These are phyloP conservation scores for Lethenteron camtschaticum DNA, from an alignment of 2,113 vertebrate genomes.

Conservation along the genomic window DNA sequence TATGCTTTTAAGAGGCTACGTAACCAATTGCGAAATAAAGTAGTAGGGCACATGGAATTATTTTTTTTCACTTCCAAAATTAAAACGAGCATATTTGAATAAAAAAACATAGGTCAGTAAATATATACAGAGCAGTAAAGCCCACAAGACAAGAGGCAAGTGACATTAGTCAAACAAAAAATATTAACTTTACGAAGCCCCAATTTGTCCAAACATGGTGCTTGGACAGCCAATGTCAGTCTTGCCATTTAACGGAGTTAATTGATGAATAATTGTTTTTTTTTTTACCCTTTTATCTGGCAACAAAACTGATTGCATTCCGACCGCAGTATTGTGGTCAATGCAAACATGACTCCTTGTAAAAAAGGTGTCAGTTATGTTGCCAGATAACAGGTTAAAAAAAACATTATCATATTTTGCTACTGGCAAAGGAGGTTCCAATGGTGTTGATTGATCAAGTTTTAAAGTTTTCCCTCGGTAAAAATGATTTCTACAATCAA, in stretches of 20 bases:
- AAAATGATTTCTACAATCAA: background rate
- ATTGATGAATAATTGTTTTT: constrained; percentile 4
- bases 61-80: background rate
- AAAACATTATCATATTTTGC: background rate
- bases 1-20: too few relatives aligned
- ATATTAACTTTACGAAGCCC: background rate
- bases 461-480: background rate
- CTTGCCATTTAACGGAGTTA: background rate
- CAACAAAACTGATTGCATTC: too few relatives aligned
- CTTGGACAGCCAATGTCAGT: constrained; percentile 1
- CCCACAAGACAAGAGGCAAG: background rate
- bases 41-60: background rate
- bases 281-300: background rate
- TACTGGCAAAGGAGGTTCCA: background rate
- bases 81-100: too few relatives aligned
- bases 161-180: background rate
- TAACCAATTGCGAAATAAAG: too few relatives aligned
- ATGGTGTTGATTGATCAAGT: background rate
- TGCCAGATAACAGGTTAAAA: too few relatives aligned
- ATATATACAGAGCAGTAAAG: too few relatives aligned
- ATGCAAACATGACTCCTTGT: too few relatives aligned
- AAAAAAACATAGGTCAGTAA: too few relatives aligned
- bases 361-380: too few relatives aligned
- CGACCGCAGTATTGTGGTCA: too few relatives aligned
- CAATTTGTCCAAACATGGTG: background rate